phyloP scores from a whole-genome alignment of 1,140 invertebrate species.

The Telenomus remus region DNA sequence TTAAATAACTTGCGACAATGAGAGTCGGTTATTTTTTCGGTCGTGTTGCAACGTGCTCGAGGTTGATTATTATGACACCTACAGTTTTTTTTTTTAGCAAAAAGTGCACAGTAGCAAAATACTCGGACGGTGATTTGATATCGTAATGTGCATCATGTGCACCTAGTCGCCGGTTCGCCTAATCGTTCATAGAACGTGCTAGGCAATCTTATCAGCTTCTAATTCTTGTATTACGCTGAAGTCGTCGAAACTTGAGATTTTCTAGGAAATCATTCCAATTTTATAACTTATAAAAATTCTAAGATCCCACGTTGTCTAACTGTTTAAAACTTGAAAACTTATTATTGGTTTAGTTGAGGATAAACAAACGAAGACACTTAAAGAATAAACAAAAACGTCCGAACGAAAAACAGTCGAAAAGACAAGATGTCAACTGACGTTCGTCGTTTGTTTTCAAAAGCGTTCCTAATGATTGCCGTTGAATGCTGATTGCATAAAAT shows the following conservation, averaged over 20 bases:
- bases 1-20: background rate
- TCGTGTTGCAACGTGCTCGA: slow-evolving; percentile 35
- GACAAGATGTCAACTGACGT: too few species aligned
- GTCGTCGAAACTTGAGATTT: slow-evolving; percentile 5
- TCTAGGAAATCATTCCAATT: background rate
- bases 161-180: slow-evolving; percentile 63
- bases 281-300: too few species aligned
- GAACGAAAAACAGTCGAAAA: too few species aligned
- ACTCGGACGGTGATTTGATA: slow-evolving; percentile 35
- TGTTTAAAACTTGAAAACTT: too few species aligned
- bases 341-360: too few species aligned
- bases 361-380: too few species aligned
- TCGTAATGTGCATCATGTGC: slow-evolving; percentile 44
- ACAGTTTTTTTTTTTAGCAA: slow-evolving; percentile 59
- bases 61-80: slow-evolving; percentile 44
- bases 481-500: slow-evolving; percentile 56
- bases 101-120: slow-evolving; percentile 65
- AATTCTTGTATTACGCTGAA: slow-evolving; percentile 72
- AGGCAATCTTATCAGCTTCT: slow-evolving; percentile 66
- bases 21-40: slow-evolving; percentile 47
- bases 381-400: too few species aligned
- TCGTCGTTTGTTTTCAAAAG: too few species aligned
- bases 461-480: slow-evolving; percentile 39
- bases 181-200: slow-evolving; percentile 68
- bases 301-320: too few species aligned